Conservation (phyloP, 2,797 vertebrate species). For the Lagocephalus sceleratus region DNA sequence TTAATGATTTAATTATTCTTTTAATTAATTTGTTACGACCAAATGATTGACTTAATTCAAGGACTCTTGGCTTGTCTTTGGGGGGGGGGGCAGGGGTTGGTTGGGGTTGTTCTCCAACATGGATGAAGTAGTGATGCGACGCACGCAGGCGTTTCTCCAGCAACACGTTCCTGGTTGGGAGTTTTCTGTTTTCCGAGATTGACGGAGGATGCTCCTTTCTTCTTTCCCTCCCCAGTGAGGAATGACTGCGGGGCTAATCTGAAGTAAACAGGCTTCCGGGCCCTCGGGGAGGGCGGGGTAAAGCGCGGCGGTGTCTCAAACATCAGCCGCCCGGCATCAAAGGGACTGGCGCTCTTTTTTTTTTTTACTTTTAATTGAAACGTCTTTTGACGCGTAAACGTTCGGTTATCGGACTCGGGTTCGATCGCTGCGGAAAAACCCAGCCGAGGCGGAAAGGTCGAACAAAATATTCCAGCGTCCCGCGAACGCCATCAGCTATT, state of each 20-base stretch:
- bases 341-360: slow-evolving; percentile 34
- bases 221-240: slow-evolving; percentile 42
- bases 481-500: slow-evolving; percentile 48
- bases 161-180: slow-evolving; percentile 6
- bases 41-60: slow-evolving; percentile 82
- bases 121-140: slow-evolving; percentile 12
- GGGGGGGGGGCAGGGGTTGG: background rate
- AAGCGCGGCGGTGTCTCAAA: slow-evolving; percentile 35
- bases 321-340: slow-evolving; percentile 62
- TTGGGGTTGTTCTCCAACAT: background rate
- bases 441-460: slow-evolving; percentile 65
- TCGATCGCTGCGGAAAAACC: slow-evolving; percentile 45
- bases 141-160: slow-evolving; percentile 11
- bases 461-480: slow-evolving; percentile 43
- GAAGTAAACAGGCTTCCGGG: slow-evolving; percentile 52
- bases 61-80: slow-evolving; percentile 69
- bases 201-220: slow-evolving; percentile 26
- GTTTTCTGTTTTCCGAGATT: slow-evolving; percentile 16
- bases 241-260: slow-evolving; percentile 56
- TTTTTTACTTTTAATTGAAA: slow-evolving; percentile 60
- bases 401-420: slow-evolving; percentile 69
- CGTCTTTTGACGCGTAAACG: slow-evolving; percentile 62
- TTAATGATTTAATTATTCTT: slow-evolving; percentile 86
- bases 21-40: slow-evolving; percentile 83
- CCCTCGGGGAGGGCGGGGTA: slow-evolving; percentile 27